Evolutionary conservation across 2,113 vertebrate species (phyloP).

Genomic region (Monarcha castaneiventris): DNA sequence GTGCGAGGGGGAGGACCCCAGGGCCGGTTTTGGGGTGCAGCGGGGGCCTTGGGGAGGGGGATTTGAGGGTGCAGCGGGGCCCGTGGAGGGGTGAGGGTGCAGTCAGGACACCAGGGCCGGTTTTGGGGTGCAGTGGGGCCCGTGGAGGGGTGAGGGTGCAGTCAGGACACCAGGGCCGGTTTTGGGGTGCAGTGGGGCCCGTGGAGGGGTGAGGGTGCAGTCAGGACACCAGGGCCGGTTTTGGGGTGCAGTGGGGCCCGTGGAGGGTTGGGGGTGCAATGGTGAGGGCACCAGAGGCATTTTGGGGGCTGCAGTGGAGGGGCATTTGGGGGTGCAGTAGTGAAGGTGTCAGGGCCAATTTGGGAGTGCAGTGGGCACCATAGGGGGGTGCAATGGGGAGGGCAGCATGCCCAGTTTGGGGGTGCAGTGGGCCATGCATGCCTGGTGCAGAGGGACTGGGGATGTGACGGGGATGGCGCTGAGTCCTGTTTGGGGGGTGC

Average conservation of each 20-base stretch:
- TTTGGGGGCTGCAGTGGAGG: not conserved
- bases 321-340: not conserved
- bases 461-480: fast-evolving
- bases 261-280: not conserved
- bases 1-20: not conserved
- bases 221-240: not conserved
- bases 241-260: not conserved
- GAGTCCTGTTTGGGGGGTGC: not conserved
- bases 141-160: too few species aligned
- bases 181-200: too few species aligned
- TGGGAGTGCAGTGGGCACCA: too few species aligned
- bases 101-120: too few species aligned
- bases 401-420: not conserved
- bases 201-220: not conserved
- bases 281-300: not conserved
- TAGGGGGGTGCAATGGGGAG: not conserved
- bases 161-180: too few species aligned
- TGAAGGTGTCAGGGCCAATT: fast-evolving
- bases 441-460: not conserved
- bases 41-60: too few species aligned
- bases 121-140: fast-evolving
- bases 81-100: too few species aligned
- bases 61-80: too few species aligned
- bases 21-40: too few species aligned
- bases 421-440: not conserved